A percentile compares a stretch with the other conserved stretches of the same genome.
These are phyloP conservation scores for Staurois parvus DNA, from an alignment of 2,797 vertebrate genomes.

Conservation along the genomic window DNA sequence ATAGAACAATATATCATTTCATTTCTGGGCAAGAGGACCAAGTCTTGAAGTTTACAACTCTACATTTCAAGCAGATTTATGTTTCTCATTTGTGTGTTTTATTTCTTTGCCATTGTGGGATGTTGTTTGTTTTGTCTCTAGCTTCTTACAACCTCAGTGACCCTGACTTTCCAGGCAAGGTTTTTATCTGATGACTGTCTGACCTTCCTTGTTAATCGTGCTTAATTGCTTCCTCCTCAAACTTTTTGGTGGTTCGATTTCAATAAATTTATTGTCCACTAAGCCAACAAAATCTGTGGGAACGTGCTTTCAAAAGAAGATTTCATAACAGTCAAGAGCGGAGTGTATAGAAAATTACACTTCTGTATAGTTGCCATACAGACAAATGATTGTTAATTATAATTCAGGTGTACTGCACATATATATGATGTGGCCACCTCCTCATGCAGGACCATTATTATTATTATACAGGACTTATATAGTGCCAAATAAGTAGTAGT, in stretches of 20 bases:
- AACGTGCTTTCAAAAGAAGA: conserved; percentile 11
- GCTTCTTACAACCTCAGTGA: conserved; percentile 77
- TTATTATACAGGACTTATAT: no score
- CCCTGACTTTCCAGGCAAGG: conserved; percentile 74
- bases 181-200: conserved; percentile 87
- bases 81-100: conserved; percentile 53
- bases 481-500: background rate
- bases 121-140: conserved; percentile 60
- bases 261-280: conserved; percentile 53
- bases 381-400: background rate
- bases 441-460: background rate
- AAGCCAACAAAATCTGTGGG: conserved; percentile 48
- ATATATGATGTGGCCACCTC: background rate
- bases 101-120: conserved; percentile 51
- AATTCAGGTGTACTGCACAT: conserved; percentile 14
- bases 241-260: conserved; percentile 67
- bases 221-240: conserved; percentile 89
- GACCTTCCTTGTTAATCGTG: conserved; percentile 86
- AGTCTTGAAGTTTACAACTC: conserved; percentile 32
- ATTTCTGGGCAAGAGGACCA: conserved; percentile 22
- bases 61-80: conserved; percentile 48
- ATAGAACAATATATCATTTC: conserved; percentile 35
- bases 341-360: background rate
- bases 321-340: background rate
- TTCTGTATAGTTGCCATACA: background rate